These are phyloP conservation scores for Callionymus lyra DNA, from an alignment of 2,113 vertebrate genomes.

Conservation along the genomic window DNA sequence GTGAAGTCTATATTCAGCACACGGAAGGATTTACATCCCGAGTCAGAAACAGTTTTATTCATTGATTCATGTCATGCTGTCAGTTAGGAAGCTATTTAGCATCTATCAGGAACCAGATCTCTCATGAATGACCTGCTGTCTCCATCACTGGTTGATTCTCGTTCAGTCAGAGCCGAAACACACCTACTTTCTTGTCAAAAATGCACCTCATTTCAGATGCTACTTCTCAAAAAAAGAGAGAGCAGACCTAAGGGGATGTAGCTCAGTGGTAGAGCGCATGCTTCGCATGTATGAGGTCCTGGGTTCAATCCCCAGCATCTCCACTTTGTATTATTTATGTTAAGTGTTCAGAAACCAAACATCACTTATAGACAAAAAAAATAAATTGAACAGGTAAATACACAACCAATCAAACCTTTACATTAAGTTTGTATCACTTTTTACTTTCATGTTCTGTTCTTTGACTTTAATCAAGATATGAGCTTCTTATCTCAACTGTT, in stretches of 20 bases:
- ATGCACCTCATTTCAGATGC: too few relatives aligned
- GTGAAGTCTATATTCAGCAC: constrained; percentile 33
- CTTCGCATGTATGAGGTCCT: constrained; percentile 79
- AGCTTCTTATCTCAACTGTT: too few relatives aligned
- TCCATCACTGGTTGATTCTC: constrained; percentile 28
- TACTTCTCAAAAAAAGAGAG: too few relatives aligned
- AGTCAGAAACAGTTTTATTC: constrained; percentile 16
- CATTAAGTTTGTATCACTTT: too few relatives aligned
- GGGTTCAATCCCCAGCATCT: constrained; percentile 81
- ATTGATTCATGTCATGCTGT: constrained; percentile 48
- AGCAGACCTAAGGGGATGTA: constrained; percentile 71
- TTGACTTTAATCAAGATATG: too few relatives aligned
- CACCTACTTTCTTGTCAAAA: too few relatives aligned
- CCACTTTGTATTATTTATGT: constrained; percentile 27
- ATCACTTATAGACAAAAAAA: too few relatives aligned
- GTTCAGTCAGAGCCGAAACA: too few relatives aligned
- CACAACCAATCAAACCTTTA: too few relatives aligned
- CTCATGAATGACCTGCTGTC: constrained; percentile 48
- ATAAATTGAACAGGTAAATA: too few relatives aligned
- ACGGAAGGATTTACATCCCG: constrained; percentile 3
- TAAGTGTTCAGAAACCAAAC: too few relatives aligned
- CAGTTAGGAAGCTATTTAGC: constrained; percentile 41
- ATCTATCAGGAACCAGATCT: constrained; percentile 37
- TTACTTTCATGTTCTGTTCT: too few relatives aligned
- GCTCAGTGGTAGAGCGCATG: constrained; percentile 82